These are phyloP conservation scores for Lutjanus argentimaculatus DNA, from an alignment of 2,797 vertebrate genomes.

Conservation along the genomic window DNA sequence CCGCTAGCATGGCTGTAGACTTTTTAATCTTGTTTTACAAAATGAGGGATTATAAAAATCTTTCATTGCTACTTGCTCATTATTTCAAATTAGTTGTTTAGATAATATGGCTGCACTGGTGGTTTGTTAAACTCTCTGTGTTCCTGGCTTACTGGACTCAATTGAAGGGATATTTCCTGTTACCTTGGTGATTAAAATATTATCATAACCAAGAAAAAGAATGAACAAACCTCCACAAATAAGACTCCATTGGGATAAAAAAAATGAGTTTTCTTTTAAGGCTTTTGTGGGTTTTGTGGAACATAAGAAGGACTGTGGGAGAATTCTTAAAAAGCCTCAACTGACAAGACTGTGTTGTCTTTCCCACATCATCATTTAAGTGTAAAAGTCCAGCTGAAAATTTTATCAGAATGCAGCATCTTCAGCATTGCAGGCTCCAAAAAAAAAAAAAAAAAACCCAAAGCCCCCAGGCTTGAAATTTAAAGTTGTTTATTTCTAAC, in stretches of 20 bases:
- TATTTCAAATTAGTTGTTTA: neutral
- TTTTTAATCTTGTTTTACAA: neutral
- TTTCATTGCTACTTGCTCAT: neutral
- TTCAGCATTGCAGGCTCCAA: neutral
- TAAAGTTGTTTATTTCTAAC: conserved; percentile 8
- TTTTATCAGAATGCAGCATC: conserved; percentile 4
- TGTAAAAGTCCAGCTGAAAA: conserved; percentile 13
- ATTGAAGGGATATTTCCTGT: neutral
- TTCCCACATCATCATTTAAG: conserved; percentile 24
- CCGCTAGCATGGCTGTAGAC: neutral
- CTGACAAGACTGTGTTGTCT: conserved; percentile 10
- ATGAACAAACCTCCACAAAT: neutral
- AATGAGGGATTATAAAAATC: neutral
- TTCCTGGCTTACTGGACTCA: neutral
- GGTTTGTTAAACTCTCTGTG: neutral
- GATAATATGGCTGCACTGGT: neutral
- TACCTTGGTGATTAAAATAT: neutral
- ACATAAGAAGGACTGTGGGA: neutral
- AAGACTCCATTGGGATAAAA: neutral
- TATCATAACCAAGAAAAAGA: neutral
- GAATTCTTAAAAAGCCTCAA: neutral
- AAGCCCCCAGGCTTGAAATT: conserved; percentile 16
- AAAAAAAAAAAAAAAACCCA: neutral
- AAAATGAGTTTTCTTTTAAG: neutral
- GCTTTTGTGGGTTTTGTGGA: conserved; percentile 12